Base-by-base conservation (phyloP, 2,888 invertebrate species). In the Temnothorax unifasciatus region DNA sequence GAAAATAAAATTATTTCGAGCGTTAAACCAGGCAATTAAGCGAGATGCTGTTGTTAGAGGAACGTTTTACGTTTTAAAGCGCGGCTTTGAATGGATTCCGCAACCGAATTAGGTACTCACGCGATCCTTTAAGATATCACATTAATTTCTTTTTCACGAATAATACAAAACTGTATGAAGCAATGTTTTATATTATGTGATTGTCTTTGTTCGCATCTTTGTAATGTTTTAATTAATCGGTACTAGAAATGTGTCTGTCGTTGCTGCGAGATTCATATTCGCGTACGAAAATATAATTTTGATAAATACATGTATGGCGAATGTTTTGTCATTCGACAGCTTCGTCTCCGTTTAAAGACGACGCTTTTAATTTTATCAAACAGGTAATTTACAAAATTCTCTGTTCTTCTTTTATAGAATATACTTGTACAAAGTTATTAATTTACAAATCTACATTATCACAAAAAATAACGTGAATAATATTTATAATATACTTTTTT, bases 1-100 rank as follows among this genome's bases (percentile, higher is more conserved):
- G 41, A 69, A 68, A 77, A 77, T 68, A 21, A 38, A 54, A 69
- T 77, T 77, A 76, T 41, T 77, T 77, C 64, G 18, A 76, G 47
- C 69, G 68, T 76, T 47, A 52, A 68, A 41, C n/a, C 69, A 38
- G 52, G 61, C 76, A 68, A 69, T 77, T 77, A 69, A 77, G 18
- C 41, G 77, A 77, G 52, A 68, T 41, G 68, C n/a, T 15, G 44
- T 50, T 25, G 69, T 69, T 68, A 54, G n/a, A 77, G 52, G 34
- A n/a, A n/a, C 11, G 38, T 52, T 77, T 77, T 9, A 25, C 3
- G 25, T 41, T 76, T 38, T 25, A 52, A 38, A 52, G 5, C 41
- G 2, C 38, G 13, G 11, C 21, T 75, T 47, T 75, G 52, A 41
- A 34, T 52, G 13, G 41, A 52, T 54, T 11, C 13, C 1, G 13